phyloP scores from a whole-genome alignment of 2,888 invertebrate genomes.

The Eristalis arbustorum region DNA sequence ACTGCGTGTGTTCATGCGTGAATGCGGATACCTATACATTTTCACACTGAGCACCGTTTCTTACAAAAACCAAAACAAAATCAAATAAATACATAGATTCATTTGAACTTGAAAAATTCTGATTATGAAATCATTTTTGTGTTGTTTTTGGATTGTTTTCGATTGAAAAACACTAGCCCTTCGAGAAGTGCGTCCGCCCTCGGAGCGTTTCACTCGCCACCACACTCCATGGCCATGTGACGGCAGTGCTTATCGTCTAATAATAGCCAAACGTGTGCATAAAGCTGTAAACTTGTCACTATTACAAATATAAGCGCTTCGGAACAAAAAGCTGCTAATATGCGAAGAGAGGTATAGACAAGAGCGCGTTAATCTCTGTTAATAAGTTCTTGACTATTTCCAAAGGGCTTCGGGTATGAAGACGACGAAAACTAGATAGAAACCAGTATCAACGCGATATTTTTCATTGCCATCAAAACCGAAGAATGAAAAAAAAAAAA shows the following conservation, averaged over 20 bases:
- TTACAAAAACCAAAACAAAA: neutral
- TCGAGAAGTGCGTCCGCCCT: neutral
- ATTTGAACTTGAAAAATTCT: conserved; percentile 65
- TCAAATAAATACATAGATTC: conserved; percentile 1
- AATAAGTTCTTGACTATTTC: conserved; percentile 43
- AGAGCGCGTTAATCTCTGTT: conserved; percentile 34
- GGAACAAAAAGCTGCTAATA: conserved; percentile 21
- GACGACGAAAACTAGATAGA: neutral
- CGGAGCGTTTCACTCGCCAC: neutral
- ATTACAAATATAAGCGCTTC: conserved; percentile 11
- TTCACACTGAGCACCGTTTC: neutral
- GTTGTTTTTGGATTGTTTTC: too few relatives aligned
- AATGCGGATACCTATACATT: neutral
- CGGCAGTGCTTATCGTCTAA: conserved; percentile 32
- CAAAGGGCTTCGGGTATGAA: conserved; percentile 30
- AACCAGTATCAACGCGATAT: conserved; percentile 27
- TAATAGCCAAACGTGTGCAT: conserved; percentile 28
- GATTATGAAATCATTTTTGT: conserved; percentile 32
- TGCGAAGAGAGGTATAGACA: conserved; percentile 40
- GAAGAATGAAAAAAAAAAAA: too few relatives aligned
- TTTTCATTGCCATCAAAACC: conserved; percentile 56
- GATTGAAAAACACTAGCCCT: conserved; percentile 29
- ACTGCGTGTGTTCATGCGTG: neutral
- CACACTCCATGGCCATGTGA: neutral
- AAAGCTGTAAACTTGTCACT: conserved; percentile 48